Conservation (phyloP, 2,888 invertebrate species). For the Drosophila borborema region DNA sequence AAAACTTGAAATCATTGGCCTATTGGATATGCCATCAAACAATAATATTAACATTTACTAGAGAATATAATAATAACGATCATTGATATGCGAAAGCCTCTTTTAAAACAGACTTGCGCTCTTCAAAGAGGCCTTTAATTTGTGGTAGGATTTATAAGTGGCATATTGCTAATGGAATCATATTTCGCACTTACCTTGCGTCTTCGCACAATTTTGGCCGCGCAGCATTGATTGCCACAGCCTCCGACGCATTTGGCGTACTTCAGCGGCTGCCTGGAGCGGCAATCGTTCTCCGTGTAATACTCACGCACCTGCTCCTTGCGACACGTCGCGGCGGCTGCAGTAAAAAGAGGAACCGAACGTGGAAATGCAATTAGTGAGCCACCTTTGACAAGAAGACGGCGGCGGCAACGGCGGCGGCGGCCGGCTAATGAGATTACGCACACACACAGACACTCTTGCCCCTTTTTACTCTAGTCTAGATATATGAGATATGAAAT, state of each 20-base stretch:
- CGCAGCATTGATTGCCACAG: constrained; percentile 94
- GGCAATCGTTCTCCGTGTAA: constrained; percentile 95
- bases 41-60: no score
- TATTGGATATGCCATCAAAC: no score
- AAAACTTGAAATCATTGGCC: no score
- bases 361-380: constrained; percentile 58
- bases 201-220: constrained; percentile 95
- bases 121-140: not conserved
- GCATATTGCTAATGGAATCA: not conserved
- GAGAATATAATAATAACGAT: not conserved
- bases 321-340: constrained; percentile 91
- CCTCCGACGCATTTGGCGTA: constrained; percentile 94
- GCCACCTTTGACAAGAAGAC: constrained; percentile 47
- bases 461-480: not conserved
- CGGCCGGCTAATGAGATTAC: constrained; percentile 65
- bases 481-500: constrained; percentile 40
- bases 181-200: constrained; percentile 90
- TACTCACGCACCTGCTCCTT: constrained; percentile 96
- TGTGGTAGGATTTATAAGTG: not conserved
- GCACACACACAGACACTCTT: constrained; percentile 4
- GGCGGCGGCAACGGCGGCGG: constrained; percentile 5
- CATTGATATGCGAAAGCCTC: not conserved
- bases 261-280: constrained; percentile 95
- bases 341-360: constrained; percentile 50
- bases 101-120: not conserved